A percentile compares a stretch with the other conserved stretches of the same genome.
Conservation (phyloP, 2,113 vertebrate genomes). For the Ameiurus melas region DNA sequence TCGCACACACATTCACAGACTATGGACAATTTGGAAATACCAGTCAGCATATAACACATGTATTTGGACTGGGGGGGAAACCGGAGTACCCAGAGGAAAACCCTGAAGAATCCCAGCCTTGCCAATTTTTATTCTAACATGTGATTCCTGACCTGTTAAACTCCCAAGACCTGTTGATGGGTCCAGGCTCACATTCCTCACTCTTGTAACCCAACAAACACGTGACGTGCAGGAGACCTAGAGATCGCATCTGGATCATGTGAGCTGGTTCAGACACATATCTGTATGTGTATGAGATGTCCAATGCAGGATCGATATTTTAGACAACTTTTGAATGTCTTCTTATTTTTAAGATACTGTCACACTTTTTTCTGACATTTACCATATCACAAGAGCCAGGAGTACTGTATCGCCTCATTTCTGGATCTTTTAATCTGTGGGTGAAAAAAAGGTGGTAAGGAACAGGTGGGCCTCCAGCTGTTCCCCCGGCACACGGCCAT, state of each 20-base stretch:
- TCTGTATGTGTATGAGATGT: neutral
- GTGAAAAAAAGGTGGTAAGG: neutral
- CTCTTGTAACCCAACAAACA: neutral
- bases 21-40: no score
- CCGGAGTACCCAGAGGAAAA: no score
- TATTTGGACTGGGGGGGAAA: no score
- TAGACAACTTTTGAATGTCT: neutral
- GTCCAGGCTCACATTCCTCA: neutral
- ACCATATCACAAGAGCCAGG: conserved; percentile 8
- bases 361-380: conserved; percentile 7
- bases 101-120: neutral
- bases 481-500: conserved; percentile 42
- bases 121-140: neutral
- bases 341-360: neutral
- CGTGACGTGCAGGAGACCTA: neutral
- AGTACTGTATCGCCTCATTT: conserved; percentile 8
- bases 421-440: conserved; percentile 14
- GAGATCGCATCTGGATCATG: neutral
- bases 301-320: neutral
- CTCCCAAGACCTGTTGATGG: neutral
- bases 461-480: conserved; percentile 54
- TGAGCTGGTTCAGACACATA: neutral
- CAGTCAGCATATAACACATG: no score
- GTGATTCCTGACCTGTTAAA: neutral
- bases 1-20: no score